phyloP scores from a whole-genome alignment of 2,888 invertebrate species.

The Leptopilina myrica region DNA sequence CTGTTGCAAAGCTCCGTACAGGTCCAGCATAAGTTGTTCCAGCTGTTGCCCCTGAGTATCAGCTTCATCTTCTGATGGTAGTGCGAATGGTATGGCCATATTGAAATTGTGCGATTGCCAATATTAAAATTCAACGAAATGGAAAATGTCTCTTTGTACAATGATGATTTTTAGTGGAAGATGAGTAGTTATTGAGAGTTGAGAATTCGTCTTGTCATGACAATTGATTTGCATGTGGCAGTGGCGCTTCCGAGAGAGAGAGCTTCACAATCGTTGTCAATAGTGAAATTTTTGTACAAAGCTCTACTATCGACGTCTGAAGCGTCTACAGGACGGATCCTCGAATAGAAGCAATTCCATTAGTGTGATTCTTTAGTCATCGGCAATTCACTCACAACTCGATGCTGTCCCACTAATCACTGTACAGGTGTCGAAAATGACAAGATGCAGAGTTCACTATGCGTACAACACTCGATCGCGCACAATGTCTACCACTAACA shows the following conservation, averaged over 20 bases:
- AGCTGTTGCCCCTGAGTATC: conserved; percentile 70
- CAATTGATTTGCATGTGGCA: neutral
- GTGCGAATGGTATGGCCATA: conserved; percentile 74
- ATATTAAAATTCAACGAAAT: neutral
- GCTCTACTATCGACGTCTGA: conserved; percentile 65
- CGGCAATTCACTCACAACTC: neutral
- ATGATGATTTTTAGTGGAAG: too few species aligned
- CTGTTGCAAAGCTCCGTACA: conserved; percentile 73
- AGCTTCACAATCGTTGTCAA: neutral
- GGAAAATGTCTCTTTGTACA: neutral
- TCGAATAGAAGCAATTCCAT: conserved; percentile 73
- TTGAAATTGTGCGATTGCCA: conserved; percentile 23
- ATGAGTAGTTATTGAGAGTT: neutral
- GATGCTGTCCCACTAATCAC: neutral
- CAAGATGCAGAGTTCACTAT: conserved; percentile 3
- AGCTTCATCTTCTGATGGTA: conserved; percentile 72
- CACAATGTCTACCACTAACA: conserved; percentile 29
- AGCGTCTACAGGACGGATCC: conserved; percentile 71
- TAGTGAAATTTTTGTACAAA: neutral
- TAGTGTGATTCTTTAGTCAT: conserved; percentile 55
- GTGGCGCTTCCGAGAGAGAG: neutral
- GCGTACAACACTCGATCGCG: conserved; percentile 24
- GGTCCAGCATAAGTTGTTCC: conserved; percentile 73
- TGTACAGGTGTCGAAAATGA: neutral
- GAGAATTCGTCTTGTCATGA: neutral